These are phyloP conservation scores for Nemotelus nigrinus DNA, from an alignment of 2,888 invertebrate species.

Conservation along the genomic window DNA sequence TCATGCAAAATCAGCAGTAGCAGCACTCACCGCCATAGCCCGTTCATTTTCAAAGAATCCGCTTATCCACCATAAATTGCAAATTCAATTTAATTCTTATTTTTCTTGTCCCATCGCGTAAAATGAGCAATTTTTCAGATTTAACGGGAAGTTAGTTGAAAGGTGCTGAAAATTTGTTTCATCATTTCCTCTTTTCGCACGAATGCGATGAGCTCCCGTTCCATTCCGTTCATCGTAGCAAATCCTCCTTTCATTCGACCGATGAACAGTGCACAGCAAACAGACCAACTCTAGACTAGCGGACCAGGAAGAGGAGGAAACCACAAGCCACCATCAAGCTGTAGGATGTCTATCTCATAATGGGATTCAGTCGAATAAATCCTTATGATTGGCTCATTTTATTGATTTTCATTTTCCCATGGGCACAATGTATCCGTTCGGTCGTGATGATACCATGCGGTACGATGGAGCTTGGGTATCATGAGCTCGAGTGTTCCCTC, in stretches of 20 bases:
- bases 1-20: background rate
- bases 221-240: background rate
- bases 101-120: constrained; percentile 29
- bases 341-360: constrained; percentile 25
- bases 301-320: background rate
- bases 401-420: constrained; percentile 24
- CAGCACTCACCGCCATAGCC: background rate
- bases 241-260: background rate
- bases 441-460: background rate
- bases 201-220: no score
- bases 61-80: constrained; percentile 38
- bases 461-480: no score
- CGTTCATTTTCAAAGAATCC: constrained; percentile 22
- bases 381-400: constrained; percentile 42
- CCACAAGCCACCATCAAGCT: background rate
- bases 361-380: constrained; percentile 43
- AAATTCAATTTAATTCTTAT: constrained; percentile 44
- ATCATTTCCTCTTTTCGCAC: background rate
- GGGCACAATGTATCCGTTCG: background rate
- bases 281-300: no score
- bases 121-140: constrained; percentile 36
- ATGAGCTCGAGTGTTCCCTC: no score
- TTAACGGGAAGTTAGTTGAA: constrained; percentile 1
- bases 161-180: constrained; percentile 10
- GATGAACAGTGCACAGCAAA: no score